Evolutionary conservation across 2,797 vertebrate species (phyloP).

Genomic region (Emydoidea blandingii): DNA sequence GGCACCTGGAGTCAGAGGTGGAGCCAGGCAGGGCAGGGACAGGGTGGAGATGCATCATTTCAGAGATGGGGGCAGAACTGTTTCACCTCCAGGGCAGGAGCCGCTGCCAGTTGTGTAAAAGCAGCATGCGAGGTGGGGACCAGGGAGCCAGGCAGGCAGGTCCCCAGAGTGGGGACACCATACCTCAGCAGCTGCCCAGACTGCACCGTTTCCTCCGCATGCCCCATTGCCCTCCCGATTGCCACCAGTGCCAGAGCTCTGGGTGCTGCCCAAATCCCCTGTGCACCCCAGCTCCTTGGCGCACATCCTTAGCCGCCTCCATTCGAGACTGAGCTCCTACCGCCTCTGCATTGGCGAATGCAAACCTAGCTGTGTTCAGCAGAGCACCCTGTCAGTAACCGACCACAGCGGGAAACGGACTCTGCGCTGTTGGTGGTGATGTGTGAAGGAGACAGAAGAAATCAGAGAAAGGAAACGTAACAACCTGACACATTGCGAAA

Average conservation of each 20-base stretch:
- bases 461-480: neutral
- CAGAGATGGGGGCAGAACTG: neutral
- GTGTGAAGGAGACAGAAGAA: neutral
- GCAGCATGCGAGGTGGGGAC: no score
- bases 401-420: neutral
- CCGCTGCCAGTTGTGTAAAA: neutral
- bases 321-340: no score
- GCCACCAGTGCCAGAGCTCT: no score
- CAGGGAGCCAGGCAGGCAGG: neutral
- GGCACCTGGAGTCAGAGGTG: no score
- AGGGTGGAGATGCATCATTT: neutral
- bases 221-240: no score
- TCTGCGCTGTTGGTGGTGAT: neutral
- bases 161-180: no score
- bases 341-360: neutral
- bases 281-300: no score
- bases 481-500: neutral
- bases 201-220: no score
- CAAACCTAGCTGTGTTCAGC: neutral
- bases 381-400: neutral
- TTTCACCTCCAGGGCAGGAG: neutral
- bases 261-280: no score
- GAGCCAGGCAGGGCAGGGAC: neutral
- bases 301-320: no score
- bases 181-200: no score